Evolutionary conservation across 2,797 vertebrate genomes (phyloP), one percentile per base, ranked within the genome.

Genomic region (Centroberyx gerrardi): DNA sequence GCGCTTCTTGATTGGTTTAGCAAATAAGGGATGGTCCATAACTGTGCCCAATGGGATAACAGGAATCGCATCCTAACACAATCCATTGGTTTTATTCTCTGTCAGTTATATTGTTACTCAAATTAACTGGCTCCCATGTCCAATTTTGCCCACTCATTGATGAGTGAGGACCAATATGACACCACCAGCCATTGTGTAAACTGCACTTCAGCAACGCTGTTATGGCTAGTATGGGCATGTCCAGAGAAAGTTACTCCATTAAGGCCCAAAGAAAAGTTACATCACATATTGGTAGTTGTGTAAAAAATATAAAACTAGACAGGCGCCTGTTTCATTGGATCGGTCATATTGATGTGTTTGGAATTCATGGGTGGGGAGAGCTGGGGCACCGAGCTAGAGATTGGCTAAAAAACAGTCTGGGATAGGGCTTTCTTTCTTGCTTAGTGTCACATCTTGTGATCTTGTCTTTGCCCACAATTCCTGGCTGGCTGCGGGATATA

Each of bases 61-160:
- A 17, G 12, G 51, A 82, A 69, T 87, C 58, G n/a, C 85, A 82
- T 88, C 78, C 82, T 8, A 54, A 68, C 76, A 81, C 33, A 66
- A 68, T 49, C 69, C 56, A 93, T 94, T 93, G 92, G 93, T 76
- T 68, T 51, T 33, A 56, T 63, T 27, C 29, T 6, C 10, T 76
- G 88, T 91, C 94, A 86, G 17, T 93, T 86, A 86, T 10, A 54
- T 63, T 68, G 73, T 60, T 81, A 65, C 82, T 81, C 75, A 87
- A 90, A 89, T 87, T 89, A 87, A 93, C 80, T 87, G 88, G 87
- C 74, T 88, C 80, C 60, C 72, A 56, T 70, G 61, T 76, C 68
- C 81, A 78, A 84, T 81, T 90, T 87, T 86, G 90, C 90, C 88
- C 93, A 92, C 90, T 94, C 94, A 94, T 89, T 88, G 89, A 93